phyloP scores from a whole-genome alignment of 2,797 vertebrate genomes.

The Pseudopleuronectes americanus region DNA sequence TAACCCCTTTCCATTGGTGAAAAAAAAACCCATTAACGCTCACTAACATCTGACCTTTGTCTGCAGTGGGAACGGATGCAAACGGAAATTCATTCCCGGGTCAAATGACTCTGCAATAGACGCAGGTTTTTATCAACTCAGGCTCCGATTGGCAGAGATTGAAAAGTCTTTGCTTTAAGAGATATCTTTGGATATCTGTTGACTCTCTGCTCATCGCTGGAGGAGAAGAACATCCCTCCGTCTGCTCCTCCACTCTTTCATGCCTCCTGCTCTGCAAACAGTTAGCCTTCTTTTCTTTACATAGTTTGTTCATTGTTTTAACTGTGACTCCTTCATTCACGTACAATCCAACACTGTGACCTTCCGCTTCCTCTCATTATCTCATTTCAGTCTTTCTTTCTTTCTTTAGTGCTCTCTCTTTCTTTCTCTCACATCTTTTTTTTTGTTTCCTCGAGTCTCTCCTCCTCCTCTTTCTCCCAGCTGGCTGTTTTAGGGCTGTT shows the following conservation, averaged over 20 bases:
- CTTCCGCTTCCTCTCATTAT: constrained; percentile 7
- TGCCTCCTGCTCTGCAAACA: not conserved
- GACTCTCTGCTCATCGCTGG: constrained; percentile 47
- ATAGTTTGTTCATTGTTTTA: constrained; percentile 2
- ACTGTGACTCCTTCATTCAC: not conserved
- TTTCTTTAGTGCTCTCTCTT: not conserved
- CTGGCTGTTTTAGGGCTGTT: constrained; percentile 83
- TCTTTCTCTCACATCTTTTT: constrained; percentile 15
- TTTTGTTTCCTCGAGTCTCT: constrained; percentile 29
- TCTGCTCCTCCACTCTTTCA: constrained; percentile 46
- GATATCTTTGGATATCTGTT: constrained; percentile 61
- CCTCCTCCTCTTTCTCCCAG: constrained; percentile 68
- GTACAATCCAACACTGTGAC: not conserved
- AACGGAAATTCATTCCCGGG: too few species aligned
- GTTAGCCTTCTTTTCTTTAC: constrained; percentile 11
- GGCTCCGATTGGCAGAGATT: too few species aligned
- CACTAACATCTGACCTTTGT: too few species aligned
- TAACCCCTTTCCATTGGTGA: too few species aligned
- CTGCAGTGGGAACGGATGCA: too few species aligned
- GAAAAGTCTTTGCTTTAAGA: too few species aligned
- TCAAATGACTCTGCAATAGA: too few species aligned
- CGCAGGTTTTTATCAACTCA: too few species aligned
- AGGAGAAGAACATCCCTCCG: constrained; percentile 54
- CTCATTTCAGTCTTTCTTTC: constrained; percentile 21
- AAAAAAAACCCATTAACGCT: too few species aligned